phyloP scores from a whole-genome alignment of 2,888 invertebrate species.

The Trachelus stipa region DNA sequence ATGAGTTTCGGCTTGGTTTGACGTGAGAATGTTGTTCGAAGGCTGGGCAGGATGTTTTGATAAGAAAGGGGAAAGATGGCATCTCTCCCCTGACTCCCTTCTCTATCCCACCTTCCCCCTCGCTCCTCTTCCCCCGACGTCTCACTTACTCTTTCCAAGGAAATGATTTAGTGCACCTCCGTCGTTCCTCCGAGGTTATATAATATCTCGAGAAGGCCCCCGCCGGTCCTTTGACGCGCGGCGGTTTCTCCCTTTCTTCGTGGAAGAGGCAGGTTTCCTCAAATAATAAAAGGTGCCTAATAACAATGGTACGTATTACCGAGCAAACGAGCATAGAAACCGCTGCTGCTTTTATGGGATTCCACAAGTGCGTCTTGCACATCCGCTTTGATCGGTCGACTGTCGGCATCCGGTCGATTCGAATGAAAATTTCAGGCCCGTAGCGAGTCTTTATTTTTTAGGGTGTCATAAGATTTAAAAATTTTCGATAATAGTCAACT shows the following conservation, averaged over 20 bases:
- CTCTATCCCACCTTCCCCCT: neutral
- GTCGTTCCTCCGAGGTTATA: neutral
- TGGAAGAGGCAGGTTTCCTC: neutral
- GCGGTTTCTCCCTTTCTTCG: neutral
- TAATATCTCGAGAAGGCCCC: neutral
- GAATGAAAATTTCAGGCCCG: neutral
- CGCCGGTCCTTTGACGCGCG: neutral
- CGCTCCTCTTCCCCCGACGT: neutral
- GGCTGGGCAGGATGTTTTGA: slow-evolving; percentile 7
- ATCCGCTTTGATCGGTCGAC: neutral
- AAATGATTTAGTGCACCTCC: slow-evolving; percentile 4
- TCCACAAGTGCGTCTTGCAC: neutral
- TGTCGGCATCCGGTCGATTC: neutral
- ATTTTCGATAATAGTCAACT: neutral
- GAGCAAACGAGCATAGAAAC: slow-evolving; percentile 25
- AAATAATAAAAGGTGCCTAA: slow-evolving; percentile 9
- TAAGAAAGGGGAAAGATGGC: neutral
- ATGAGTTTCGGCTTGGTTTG: neutral
- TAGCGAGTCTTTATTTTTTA: neutral
- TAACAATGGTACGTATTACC: slow-evolving; percentile 15
- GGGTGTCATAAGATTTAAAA: neutral
- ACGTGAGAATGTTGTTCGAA: slow-evolving; percentile 3
- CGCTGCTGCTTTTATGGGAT: neutral
- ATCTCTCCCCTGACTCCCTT: slow-evolving; percentile 14
- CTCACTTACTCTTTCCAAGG: neutral